Evolutionary conservation across 2,113 vertebrate genomes (phyloP), one percentile per base, ranked within the genome.

Genomic region (Chloebia gouldiae): DNA sequence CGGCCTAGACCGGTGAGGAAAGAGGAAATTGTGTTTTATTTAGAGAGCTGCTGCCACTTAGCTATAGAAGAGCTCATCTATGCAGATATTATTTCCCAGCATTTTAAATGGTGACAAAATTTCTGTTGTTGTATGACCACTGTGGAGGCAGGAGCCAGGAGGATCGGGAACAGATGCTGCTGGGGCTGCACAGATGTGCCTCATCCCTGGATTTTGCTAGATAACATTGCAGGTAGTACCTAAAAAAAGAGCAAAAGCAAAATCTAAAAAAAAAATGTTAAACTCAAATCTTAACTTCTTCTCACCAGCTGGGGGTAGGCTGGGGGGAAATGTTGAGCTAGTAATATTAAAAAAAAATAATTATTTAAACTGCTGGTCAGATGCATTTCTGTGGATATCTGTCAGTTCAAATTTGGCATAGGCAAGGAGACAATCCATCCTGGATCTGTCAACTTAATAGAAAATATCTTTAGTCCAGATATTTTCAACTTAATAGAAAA

Each of bases 1-100:
- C 98, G 99, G 49, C 99, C 99, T 25, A 97, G 99, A 90, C 98
- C 99, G 96, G 99, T 99, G 97, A 99, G 99, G 83, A 85, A 53
- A 73, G 20, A 47, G 54, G n/a, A 30, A 69, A 65, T 24, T 44
- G 20, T 35, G 4, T 42, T 79, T 64, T 69, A 12, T 65, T 68
- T 42, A 61, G 57, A 68, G 53, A 61, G 45, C 44, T 87, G 45
- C 54, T 85, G 70, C 84, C 73, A 69, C 15, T 6, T 31, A 24
- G 61, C 69, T 50, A 2, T 27, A 25, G 63, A 70, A 65, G 50
- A 82, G 19, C 49, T 81, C 61, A 89, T 66, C 64, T 33, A 11
- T 13, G 17, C n/a, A 24, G 30, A 21, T 40, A 3, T 23, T 19
- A 4, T 64, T 83, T 85, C 45, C 57, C n/a, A 85, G 27, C 2